phyloP scores from a whole-genome alignment of 2,797 vertebrate species.

The Gambelia wislizenii region DNA sequence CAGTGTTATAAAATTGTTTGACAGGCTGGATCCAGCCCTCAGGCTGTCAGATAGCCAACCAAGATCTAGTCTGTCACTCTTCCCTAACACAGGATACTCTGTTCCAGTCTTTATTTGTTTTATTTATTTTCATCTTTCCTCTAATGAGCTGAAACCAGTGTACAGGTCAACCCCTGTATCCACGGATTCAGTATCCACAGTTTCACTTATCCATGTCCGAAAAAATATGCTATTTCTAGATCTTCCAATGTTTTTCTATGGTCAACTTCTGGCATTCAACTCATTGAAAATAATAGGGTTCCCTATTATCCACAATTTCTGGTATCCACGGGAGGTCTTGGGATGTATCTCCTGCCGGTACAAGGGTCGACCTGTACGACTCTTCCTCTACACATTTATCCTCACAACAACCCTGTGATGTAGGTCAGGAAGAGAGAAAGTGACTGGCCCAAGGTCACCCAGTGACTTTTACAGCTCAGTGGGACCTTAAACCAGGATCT shows the following conservation, averaged over 20 bases:
- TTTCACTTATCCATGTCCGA: too few species aligned
- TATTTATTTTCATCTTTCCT: not conserved
- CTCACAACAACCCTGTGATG: not conserved
- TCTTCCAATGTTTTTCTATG: too few species aligned
- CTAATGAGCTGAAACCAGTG: not conserved
- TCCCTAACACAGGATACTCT: not conserved
- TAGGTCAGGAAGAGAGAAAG: not conserved
- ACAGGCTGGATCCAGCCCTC: not conserved
- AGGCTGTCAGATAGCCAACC: not conserved
- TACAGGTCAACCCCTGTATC: too few species aligned
- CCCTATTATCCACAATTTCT: too few species aligned
- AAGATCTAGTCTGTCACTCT: not conserved
- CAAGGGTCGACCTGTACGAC: too few species aligned
- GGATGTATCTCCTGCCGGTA: too few species aligned
- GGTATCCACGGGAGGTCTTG: too few species aligned
- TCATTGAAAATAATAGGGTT: too few species aligned
- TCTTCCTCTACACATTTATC: not conserved
- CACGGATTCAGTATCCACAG: too few species aligned
- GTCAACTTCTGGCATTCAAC: too few species aligned
- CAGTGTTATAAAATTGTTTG: not conserved
- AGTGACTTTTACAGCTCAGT: not conserved
- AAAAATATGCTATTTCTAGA: too few species aligned
- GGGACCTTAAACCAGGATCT: not conserved
- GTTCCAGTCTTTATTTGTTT: not conserved
- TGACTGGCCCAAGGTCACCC: not conserved